Evolutionary conservation across 2,888 invertebrate species (phyloP).

Genomic region (Clunio marinus): DNA sequence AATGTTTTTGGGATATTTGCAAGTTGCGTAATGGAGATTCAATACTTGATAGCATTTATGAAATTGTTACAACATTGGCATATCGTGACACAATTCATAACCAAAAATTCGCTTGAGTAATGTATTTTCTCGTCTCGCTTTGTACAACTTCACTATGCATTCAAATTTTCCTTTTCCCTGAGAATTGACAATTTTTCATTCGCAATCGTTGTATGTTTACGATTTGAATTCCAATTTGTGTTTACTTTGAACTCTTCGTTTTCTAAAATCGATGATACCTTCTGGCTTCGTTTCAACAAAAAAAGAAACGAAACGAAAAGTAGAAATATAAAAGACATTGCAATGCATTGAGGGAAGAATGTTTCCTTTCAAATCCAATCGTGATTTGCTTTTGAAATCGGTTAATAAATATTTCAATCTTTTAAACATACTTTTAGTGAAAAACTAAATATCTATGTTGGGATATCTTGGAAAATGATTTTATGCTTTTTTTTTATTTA

Average conservation of each 20-base stretch:
- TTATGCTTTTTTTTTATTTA: no score
- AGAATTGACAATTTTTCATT: constrained; percentile 13
- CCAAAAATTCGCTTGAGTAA: no score
- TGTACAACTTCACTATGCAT: not conserved
- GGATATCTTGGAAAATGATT: no score
- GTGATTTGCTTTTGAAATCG: not conserved
- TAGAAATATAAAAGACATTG: not conserved
- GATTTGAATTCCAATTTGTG: constrained; percentile 21
- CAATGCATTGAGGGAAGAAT: not conserved
- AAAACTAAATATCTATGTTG: not conserved
- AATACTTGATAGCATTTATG: no score
- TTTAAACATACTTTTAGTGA: not conserved
- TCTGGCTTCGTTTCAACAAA: not conserved
- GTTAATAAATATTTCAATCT: no score
- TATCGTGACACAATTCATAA: no score
- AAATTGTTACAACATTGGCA: no score
- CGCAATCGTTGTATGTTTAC: not conserved
- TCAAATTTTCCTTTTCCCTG: not conserved
- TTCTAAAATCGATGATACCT: constrained; percentile 10
- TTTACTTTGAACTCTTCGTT: constrained; percentile 15
- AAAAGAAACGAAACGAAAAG: no score
- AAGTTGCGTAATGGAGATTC: no score
- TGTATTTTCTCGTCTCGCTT: no score
- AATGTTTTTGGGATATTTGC: no score
- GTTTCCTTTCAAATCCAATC: not conserved